Base-by-base conservation (phyloP, 2,888 invertebrate species). In the Stegana nigrithorax region DNA sequence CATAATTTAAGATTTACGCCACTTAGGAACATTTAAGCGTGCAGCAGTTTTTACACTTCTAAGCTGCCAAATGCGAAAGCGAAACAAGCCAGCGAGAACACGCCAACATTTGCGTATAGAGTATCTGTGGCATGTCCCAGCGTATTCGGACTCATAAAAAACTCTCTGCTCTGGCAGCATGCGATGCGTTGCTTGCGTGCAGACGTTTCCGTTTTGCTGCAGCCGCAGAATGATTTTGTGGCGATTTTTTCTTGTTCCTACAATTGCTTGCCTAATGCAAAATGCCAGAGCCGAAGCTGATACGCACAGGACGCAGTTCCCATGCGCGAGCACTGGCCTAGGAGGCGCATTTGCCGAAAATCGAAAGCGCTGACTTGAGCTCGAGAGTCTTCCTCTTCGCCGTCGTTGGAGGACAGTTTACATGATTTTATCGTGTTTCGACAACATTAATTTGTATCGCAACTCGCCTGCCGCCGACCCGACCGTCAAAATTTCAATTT, bases 1-100 rank as follows among this genome's bases (percentile, higher is more conserved):
- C 32, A 72, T 68, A 73, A 75, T 75, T 72, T 75, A 66, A 73
- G 66, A 73, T 73, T 73, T 75, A 75, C 75, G 75, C 75, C 75
- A 75, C 74, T 75, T 75, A 73, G 67, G 69, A 71, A 63, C 69
- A 66, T 73, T 75, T 71, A 70, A 67, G 67, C 70, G 67, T 72
- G 72, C 68, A 69, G 66, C 65, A 70, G 1, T 51, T 51, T 29
- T 27, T 51, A 10, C 17, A 29, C 10, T 29, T 25, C n/a, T 23
- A 6, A 0, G 23, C 21, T 21, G 12, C 14, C 50, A 44, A 12
- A 47, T n/a, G n/a, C n/a, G n/a, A n/a, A n/a, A n/a, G n/a, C 32
- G 32, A 4, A 32, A n/a, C 8, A 39, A 39, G 7, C n/a, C 5
- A 39, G n/a, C 1, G 17, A 39, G n/a, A n/a, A n/a, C n/a, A n/a